These are phyloP conservation scores for Gibbula magus DNA, from an alignment of 2,888 invertebrate species.

Conservation along the genomic window DNA sequence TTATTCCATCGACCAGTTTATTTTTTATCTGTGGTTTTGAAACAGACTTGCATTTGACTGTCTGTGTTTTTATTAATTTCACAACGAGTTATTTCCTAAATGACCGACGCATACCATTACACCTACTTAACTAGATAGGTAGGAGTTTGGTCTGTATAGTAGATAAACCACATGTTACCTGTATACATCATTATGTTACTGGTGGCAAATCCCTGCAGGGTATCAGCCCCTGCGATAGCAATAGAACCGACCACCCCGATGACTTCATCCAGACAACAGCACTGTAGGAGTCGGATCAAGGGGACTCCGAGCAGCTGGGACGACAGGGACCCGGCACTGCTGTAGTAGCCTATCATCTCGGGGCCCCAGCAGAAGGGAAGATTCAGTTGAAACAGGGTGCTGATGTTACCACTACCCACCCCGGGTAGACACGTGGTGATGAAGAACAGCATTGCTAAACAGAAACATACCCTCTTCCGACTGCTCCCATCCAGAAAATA, in stretches of 20 bases:
- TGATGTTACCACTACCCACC: conserved; percentile 22
- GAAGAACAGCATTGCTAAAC: conserved; percentile 35
- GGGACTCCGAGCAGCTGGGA: conserved; percentile 33
- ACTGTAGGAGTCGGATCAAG: conserved; percentile 34
- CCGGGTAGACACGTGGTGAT: conserved; percentile 11
- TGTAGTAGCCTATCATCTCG: conserved; percentile 39
- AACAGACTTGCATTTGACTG: no score
- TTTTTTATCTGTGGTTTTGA: no score
- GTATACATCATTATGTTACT: conserved; percentile 40
- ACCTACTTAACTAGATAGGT: no score
- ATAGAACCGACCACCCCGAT: conserved; percentile 34
- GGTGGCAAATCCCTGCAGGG: conserved; percentile 23
- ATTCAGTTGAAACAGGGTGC: conserved; percentile 40
- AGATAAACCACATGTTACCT: conserved; percentile 38
- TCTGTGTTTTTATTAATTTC: no score
- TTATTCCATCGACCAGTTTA: no score
- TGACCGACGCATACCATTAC: no score
- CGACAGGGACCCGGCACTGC: conserved; percentile 27
- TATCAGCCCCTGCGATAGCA: conserved; percentile 32
- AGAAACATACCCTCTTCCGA: conserved; percentile 1
- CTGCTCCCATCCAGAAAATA: not conserved
- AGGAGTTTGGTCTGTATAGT: no score
- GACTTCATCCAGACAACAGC: conserved; percentile 32
- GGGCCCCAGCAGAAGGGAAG: conserved; percentile 46
- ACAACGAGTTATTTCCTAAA: no score